Evolutionary conservation across 2,888 invertebrate genomes (phyloP), one percentile per base, ranked within the genome.

Genomic region (Conops quadrifasciatus): DNA sequence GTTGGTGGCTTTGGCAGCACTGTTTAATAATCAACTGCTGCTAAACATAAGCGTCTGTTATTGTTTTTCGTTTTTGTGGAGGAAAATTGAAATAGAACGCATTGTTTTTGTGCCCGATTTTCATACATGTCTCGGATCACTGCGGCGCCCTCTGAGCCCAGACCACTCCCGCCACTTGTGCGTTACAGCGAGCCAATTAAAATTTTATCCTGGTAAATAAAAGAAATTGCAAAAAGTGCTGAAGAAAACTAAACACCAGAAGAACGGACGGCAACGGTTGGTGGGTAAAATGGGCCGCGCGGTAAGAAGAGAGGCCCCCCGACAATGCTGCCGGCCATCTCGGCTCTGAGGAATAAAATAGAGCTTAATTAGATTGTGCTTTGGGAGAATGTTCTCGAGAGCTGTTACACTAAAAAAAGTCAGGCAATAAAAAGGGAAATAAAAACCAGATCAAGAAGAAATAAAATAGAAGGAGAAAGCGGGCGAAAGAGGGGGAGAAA

Each of bases 301-400:
- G 36, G 36, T 9, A 7, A 9, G 9, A 9, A 9, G 36, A 36
- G 36, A 36, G 36, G 13, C 56, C n/a, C n/a, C n/a, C n/a, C 15
- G 19, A 47, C 21, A 63, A 19, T 19, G 26, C 63, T 63, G 30
- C 43, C 59, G 30, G 67, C 59, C 47, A 59, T 47, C 56, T 66
- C 30, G 30, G 36, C n/a, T n/a, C n/a, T 56, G 30, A 58, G 67
- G 67, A 67, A 67, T 67, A 59, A 56, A 59, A 67, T 60, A 47
- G 67, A 59, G 36, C 68, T 60, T 68, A 68, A 68, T 68, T 62
- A 68, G 60, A 68, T 68, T 68, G 51, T 51, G 68, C 62, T 68
- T 49, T 62, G 68, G 51, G 68, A 68, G 68, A 36, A 62, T 62
- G 62, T 62, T 68, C 5, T 51, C 5, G 26, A 47, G 63, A 45